phyloP scores from a whole-genome alignment of 2,797 vertebrate species.

The Fundulus diaphanus region DNA sequence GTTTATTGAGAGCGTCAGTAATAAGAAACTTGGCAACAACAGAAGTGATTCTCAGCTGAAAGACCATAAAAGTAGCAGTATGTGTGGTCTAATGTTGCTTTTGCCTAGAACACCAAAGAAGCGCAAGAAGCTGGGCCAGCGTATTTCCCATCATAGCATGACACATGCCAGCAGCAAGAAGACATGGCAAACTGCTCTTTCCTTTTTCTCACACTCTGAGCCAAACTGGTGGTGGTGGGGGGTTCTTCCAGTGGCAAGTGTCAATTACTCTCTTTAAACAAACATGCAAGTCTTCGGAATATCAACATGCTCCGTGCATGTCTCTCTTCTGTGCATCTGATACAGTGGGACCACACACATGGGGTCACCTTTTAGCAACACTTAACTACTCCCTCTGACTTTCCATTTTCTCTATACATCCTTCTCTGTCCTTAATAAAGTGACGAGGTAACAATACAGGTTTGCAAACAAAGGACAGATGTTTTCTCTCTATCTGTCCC shows the following conservation, averaged over 20 bases:
- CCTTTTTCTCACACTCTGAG: slow-evolving; percentile 77
- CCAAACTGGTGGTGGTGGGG: slow-evolving; percentile 67
- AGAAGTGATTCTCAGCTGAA: slow-evolving; percentile 66
- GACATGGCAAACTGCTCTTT: slow-evolving; percentile 77
- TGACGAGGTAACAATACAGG: background rate
- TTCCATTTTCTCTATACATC: background rate
- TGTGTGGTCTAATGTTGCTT: slow-evolving; percentile 89
- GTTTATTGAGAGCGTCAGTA: slow-evolving; percentile 74
- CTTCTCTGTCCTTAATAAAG: slow-evolving; percentile 9
- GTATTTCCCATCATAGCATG: slow-evolving; percentile 72
- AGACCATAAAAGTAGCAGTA: slow-evolving; percentile 71
- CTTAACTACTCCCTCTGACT: slow-evolving; percentile 40
- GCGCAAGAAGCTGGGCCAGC: slow-evolving; percentile 59
- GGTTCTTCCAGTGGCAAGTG: slow-evolving; percentile 79
- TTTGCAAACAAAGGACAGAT: background rate
- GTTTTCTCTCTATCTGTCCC: background rate
- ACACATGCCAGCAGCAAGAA: slow-evolving; percentile 74
- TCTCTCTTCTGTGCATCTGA: slow-evolving; percentile 67
- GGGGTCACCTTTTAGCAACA: slow-evolving; percentile 65
- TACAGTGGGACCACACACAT: slow-evolving; percentile 76
- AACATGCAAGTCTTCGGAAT: slow-evolving; percentile 72
- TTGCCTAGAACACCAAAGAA: slow-evolving; percentile 61
- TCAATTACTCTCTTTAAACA: slow-evolving; percentile 80
- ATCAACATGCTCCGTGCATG: slow-evolving; percentile 66
- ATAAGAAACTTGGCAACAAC: slow-evolving; percentile 70